Evolutionary conservation across 2,797 vertebrate genomes (phyloP), one percentile per base, ranked within the genome.

Genomic region (Urocyon cinereoargenteus): DNA sequence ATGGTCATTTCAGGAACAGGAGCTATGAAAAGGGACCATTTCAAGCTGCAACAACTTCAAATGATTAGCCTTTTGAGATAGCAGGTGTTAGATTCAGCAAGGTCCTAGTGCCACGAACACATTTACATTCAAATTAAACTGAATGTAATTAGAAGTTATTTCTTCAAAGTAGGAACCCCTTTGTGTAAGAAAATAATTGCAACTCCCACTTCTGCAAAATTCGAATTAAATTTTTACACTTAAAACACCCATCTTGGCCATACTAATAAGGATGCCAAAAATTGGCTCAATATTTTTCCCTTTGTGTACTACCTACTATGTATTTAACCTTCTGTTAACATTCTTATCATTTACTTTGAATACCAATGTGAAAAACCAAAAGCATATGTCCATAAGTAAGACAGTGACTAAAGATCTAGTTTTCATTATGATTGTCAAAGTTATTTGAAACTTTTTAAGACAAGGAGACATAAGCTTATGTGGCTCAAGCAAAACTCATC

Each of bases 171-270:
- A 92, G 64, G 36, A 90, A 77, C 45, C 31, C 26, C 83, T 97
- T 95, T 95, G 89, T 93, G 77, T 90, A 96, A 94, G 61, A 94
- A 97, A 97, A 97, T 95, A 96, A 97, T 94, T 92, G 75, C 66
- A 92, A 89, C 34, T 51, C 22, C 49, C 36, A 78, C 49, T 79
- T 96, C 78, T 24, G 51, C 45, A 91, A 93, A 97, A 96, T 90
- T 22, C 40, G 78, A 94, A 87, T 96, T 85, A 86, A 51, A 82
- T 77, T 93, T 98, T 89, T 92, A 84, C n/a, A 78, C 40, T 94
- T 97, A 68, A 94, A 97, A 91, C 78, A 96, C 18, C 61, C 66
- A 78, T 84, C 79, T 34, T 97, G 81, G 75, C 36, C 77, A 73
- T 68, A n/a, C 53, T 95, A 95, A 96, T 73, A 92, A 93, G 26